Conservation (phyloP, 2,113 vertebrate species). For the Actinemys pallida region DNA sequence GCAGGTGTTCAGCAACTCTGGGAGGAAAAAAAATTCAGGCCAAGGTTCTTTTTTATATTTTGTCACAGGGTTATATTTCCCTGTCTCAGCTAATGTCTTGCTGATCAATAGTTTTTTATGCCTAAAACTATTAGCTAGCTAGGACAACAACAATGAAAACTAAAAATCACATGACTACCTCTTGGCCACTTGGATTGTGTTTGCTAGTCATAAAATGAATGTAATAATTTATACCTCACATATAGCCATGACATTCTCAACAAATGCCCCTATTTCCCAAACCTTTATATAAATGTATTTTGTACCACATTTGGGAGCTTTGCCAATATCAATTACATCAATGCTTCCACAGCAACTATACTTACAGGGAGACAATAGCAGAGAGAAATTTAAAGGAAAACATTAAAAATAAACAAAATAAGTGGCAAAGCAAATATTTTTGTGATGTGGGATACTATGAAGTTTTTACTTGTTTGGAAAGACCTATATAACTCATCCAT, state of each 20-base stretch:
- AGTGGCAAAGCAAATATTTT: conserved; percentile 16
- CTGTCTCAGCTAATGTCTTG: rapidly evolving
- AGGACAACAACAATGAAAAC: neutral
- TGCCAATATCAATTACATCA: neutral
- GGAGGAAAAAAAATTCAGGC: neutral
- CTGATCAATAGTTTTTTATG: rapidly evolving
- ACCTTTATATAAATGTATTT: rapidly evolving
- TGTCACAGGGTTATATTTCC: rapidly evolving
- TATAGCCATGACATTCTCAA: neutral
- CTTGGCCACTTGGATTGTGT: rapidly evolving
- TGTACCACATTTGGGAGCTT: neutral
- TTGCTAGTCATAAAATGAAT: neutral
- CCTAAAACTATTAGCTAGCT: neutral
- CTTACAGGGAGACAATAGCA: conserved; percentile 35
- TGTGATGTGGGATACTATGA: neutral
- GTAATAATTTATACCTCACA: rapidly evolving
- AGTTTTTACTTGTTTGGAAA: neutral
- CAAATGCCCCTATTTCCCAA: neutral
- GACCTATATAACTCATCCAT: rapidly evolving
- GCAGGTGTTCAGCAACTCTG: neutral
- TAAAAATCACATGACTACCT: rapidly evolving
- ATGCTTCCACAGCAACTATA: conserved; percentile 52
- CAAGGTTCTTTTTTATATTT: neutral
- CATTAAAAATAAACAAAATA: neutral
- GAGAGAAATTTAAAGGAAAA: neutral